Base-by-base conservation (phyloP, 92 coral and sea anemone genomes). In the Epizoanthus ramosus region DNA sequence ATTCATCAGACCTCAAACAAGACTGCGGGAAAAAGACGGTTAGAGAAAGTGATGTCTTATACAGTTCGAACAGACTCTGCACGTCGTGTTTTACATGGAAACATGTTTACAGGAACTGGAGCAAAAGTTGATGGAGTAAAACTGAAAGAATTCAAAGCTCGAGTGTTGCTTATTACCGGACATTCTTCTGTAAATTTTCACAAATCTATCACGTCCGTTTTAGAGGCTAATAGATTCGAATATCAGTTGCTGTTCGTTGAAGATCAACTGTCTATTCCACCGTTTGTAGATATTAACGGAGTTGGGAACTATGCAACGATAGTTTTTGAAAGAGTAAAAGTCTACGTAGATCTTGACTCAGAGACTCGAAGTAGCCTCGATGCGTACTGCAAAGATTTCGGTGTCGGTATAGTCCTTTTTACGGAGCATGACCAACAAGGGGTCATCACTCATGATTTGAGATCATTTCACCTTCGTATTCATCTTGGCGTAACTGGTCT, bases 261-360 rank as follows among this genome's bases (percentile, higher is more conserved):
- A 19, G 85, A 86, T 53, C 82, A 68, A 23, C 85, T 85, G 31
- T 79, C 85, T 56, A 87, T 94, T 39, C 98, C 94, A 33, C 74
- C 80, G 52, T 83, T 97, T 25, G 75, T 85, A 52, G 89, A 85
- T 57, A 80, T 35, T 35, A 56, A 57, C 25, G 87, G 84, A 15
- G 79, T 63, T 4, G 97, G 97, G 45, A 92, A 87, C 45, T 97
- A 82, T 64, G 80, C 85, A 79, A 90, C 84, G 43, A 63, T 97
- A 6, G 85, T 97, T 18, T 97, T 97, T 64, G 98, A 94, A 75
- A 97, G 97, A 60, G 87, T 94, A 73, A 87, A 90, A 60, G 75
- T 92, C 71, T 97, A 97, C 74, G 57, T 68, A 54, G 79, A 84
- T 10, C 68, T 94, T 12, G 90, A 82, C 9, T 53, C 45, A 33